phyloP scores from a whole-genome alignment of 2,113 vertebrate genomes.

The Carassius auratus region DNA sequence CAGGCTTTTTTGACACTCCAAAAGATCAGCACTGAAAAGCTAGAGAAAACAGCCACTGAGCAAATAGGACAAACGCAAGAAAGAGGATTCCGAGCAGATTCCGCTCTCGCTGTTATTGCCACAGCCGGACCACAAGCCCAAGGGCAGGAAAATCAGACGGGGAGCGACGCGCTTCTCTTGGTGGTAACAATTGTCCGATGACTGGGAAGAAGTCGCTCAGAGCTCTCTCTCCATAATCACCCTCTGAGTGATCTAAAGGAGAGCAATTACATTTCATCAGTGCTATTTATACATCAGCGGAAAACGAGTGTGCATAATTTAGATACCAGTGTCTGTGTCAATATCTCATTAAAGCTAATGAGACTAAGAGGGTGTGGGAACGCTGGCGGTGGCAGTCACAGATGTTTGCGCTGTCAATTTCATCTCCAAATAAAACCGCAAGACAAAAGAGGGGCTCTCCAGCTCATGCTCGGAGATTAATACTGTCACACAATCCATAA shows the following conservation, averaged over 20 bases:
- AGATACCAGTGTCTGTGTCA: conserved; percentile 63
- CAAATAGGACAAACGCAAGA: conserved; percentile 42
- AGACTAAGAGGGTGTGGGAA: conserved; percentile 62
- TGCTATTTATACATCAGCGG: conserved; percentile 62
- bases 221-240: conserved; percentile 51
- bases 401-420: conserved; percentile 59
- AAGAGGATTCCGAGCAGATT: conserved; percentile 51
- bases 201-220: conserved; percentile 5
- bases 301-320: conserved; percentile 62
- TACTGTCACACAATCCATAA: conserved; percentile 9
- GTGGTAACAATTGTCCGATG: conserved; percentile 1
- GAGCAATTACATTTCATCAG: conserved; percentile 62
- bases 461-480: background rate
- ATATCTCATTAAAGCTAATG: conserved; percentile 67
- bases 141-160: conserved; percentile 22
- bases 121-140: conserved; percentile 26
- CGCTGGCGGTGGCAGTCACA: conserved; percentile 51
- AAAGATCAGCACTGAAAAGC: conserved; percentile 73
- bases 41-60: conserved; percentile 47
- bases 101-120: conserved; percentile 30
- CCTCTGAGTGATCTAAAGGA: conserved; percentile 51
- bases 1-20: conserved; percentile 78
- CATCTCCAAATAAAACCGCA: conserved; percentile 51
- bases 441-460: conserved; percentile 40
- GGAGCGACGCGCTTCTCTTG: background rate